These are phyloP conservation scores for Etia nguti DNA, from an alignment of 2,113 vertebrate genomes.

Conservation along the genomic window DNA sequence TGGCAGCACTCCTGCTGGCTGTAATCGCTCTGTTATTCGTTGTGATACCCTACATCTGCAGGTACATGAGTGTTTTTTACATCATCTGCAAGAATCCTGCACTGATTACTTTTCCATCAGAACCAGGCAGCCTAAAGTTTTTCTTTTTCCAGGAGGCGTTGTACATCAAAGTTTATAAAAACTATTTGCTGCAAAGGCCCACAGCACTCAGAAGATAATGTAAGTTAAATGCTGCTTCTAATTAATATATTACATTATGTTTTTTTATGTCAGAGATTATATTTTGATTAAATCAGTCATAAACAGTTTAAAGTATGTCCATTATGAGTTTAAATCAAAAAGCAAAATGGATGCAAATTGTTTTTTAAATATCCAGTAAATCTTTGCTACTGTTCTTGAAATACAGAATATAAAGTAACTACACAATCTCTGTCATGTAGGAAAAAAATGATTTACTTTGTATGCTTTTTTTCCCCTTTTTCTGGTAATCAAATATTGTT, in stretches of 20 bases:
- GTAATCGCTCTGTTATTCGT: slow-evolving; percentile 30
- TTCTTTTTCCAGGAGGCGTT: slow-evolving; percentile 54
- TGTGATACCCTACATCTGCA: slow-evolving; percentile 51
- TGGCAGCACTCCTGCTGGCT: slow-evolving; percentile 53
- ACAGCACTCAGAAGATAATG: slow-evolving; percentile 50
- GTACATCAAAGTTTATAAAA: slow-evolving; percentile 40
- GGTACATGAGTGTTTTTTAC: slow-evolving; percentile 61
- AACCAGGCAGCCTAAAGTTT: neutral
- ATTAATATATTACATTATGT: neutral
- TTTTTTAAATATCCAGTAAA: neutral
- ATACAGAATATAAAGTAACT: neutral
- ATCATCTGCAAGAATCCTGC: neutral
- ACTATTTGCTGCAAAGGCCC: slow-evolving; percentile 36
- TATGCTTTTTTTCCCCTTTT: neutral
- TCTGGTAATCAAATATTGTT: neutral
- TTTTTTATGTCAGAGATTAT: neutral
- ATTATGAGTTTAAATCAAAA: neutral
- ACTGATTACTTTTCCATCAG: slow-evolving; percentile 1
- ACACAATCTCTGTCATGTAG: neutral
- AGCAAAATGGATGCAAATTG: neutral
- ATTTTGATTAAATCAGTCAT: slow-evolving; percentile 12
- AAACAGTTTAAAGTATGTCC: slow-evolving; percentile 9
- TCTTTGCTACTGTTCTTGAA: neutral
- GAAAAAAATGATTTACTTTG: neutral
- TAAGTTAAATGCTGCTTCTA: slow-evolving; percentile 50